Conservation (phyloP, 2,113 vertebrate species). For the Upupa epops region DNA sequence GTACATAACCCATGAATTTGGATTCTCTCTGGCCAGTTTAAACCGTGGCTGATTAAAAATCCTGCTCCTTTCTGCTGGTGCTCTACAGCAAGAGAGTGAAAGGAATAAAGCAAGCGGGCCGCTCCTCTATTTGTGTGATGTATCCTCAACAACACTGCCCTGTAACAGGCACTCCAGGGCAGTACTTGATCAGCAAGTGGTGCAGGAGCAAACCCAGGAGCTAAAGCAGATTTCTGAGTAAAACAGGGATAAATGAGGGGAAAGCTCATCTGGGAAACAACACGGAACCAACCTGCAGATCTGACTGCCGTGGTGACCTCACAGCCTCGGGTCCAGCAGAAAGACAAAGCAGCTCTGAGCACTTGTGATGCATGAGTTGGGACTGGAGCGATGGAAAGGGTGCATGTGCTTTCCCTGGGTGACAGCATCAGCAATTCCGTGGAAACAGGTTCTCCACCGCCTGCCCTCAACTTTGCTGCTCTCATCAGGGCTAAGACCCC, state of each 20-base stretch:
- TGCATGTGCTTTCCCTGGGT: neutral
- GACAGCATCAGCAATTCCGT: neutral
- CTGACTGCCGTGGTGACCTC: neutral
- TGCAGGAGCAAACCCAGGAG: neutral
- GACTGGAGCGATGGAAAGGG: neutral
- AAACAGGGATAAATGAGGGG: neutral
- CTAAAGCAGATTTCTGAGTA: neutral
- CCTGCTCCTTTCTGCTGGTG: neutral
- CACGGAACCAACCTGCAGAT: neutral
- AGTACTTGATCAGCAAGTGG: neutral
- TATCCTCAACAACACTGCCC: neutral
- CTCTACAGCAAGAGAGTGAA: neutral
- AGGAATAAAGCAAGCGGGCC: neutral
- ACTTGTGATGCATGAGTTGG: neutral
- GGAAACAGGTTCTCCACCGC: neutral
- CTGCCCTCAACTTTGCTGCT: neutral
- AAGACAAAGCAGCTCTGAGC: neutral
- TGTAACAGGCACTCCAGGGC: neutral
- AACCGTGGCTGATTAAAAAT: neutral
- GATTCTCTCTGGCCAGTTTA: neutral
- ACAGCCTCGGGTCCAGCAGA: neutral
- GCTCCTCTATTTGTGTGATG: neutral
- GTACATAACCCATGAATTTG: neutral
- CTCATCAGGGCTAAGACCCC: neutral
- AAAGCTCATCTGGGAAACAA: neutral